A percentile compares a stretch with the other conserved stretches of the same genome.
Conservation (phyloP, 2,113 vertebrate genomes). For the Lontra canadensis region DNA sequence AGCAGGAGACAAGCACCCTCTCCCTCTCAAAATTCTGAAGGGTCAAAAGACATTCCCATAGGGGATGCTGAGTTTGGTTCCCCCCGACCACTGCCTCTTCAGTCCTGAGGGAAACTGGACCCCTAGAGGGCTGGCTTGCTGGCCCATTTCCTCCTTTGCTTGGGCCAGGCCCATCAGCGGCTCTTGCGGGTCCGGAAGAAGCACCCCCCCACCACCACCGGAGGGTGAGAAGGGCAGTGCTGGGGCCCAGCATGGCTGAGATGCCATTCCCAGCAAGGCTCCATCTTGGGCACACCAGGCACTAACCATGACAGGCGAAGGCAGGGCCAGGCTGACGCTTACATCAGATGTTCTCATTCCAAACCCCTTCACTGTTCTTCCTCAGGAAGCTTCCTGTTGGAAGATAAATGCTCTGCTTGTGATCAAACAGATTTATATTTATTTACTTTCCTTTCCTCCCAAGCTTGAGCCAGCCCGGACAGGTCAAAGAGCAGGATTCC, state of each 20-base stretch:
- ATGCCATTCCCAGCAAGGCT: accelerated
- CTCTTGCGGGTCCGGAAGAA: background rate
- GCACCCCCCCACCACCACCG: accelerated
- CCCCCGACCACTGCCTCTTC: background rate
- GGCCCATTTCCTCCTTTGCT: background rate
- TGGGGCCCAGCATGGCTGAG: background rate
- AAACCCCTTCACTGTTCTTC: conserved; percentile 3
- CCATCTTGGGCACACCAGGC: background rate
- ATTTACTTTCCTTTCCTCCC: conserved; percentile 59
- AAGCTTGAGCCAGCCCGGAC: background rate
- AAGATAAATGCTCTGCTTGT: conserved; percentile 49
- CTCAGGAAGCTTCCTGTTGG: conserved; percentile 61
- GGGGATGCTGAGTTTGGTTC: background rate
- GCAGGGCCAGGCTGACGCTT: accelerated
- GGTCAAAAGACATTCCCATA: background rate
- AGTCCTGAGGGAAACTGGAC: accelerated
- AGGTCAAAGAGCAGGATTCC: conserved; percentile 49
- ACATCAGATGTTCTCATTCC: background rate
- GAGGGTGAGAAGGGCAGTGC: background rate
- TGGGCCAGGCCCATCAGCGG: background rate
- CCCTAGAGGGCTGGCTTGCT: background rate
- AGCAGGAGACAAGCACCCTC: background rate
- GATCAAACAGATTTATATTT: conserved; percentile 47
- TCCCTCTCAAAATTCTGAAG: background rate
- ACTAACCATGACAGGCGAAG: background rate